Percentiles rank a stretch among this genome's conserved stretches.
Conservation (phyloP, 2,113 vertebrate species). For the Eclectus roratus region DNA sequence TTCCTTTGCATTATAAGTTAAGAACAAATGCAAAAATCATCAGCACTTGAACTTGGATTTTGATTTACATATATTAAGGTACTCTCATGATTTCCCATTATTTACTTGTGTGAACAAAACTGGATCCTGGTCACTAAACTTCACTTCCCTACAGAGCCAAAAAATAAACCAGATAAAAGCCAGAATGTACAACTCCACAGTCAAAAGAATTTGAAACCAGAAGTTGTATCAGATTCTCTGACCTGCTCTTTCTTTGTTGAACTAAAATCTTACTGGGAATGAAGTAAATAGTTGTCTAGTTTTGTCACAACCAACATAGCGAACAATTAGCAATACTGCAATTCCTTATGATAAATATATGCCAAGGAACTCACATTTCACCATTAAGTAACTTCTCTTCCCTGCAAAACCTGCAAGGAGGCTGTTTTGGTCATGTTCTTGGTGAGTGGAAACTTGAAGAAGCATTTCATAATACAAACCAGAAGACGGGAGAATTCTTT, state of each 20-base stretch:
- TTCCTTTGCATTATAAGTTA: constrained; percentile 50
- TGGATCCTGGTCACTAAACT: constrained; percentile 14
- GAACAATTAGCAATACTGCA: neutral
- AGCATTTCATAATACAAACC: neutral
- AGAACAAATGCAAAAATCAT: constrained; percentile 58
- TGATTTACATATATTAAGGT: constrained; percentile 39
- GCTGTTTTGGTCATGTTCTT: neutral
- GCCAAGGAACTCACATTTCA: neutral
- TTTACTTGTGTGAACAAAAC: constrained; percentile 39
- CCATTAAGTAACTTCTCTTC: neutral
- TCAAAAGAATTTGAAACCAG: neutral
- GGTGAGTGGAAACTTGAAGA: neutral
- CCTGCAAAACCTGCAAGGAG: neutral
- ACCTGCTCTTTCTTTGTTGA: neutral
- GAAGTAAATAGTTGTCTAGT: neutral
- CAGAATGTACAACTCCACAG: neutral
- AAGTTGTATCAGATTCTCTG: neutral
- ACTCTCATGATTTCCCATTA: constrained; percentile 18
- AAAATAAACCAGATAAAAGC: neutral
- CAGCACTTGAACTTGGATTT: constrained; percentile 35
- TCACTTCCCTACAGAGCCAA: neutral
- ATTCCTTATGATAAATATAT: neutral
- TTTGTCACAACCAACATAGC: neutral
- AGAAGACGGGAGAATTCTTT: neutral
- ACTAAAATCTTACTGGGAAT: neutral